Evolutionary conservation across 37 sponge, comb jelly and placozoan genomes (phyloP).

Genomic region (Tethya wilhelma): DNA sequence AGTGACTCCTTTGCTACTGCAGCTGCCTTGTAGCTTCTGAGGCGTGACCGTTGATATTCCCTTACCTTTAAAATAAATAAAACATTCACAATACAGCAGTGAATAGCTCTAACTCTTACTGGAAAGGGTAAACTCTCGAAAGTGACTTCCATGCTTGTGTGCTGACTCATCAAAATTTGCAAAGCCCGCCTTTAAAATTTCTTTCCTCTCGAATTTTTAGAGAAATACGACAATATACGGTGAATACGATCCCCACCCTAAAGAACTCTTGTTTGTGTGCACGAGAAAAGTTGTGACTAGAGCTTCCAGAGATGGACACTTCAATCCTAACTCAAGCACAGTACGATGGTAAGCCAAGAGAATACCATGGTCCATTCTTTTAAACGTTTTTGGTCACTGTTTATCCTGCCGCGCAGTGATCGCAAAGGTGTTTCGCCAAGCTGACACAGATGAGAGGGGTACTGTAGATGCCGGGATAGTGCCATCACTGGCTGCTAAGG

Average conservation of each 20-base stretch:
- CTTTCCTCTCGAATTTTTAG: no score
- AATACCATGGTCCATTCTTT: background rate
- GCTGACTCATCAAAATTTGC: no score
- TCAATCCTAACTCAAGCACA: slow-evolving; percentile 80
- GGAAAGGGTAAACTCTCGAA: slow-evolving; percentile 31
- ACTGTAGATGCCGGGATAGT: slow-evolving; percentile 68
- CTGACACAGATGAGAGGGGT: slow-evolving; percentile 84
- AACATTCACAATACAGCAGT: background rate
- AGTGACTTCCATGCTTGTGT: no score
- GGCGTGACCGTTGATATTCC: background rate
- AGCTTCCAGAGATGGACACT: slow-evolving; percentile 22
- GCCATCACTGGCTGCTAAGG: slow-evolving; percentile 68
- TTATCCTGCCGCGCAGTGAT: slow-evolving; percentile 7
- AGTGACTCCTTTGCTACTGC: slow-evolving; percentile 20
- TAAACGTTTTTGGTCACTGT: background rate
- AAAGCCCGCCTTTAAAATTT: no score
- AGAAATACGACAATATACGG: background rate
- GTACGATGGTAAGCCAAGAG: slow-evolving; percentile 64
- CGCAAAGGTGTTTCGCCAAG: slow-evolving; percentile 85
- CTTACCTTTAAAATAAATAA: background rate
- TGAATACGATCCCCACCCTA: background rate
- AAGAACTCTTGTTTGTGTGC: background rate
- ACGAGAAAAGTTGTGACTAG: background rate
- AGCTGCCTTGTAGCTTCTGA: slow-evolving; percentile 6
- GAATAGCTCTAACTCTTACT: slow-evolving; percentile 14